Conservation (phyloP, 2,113 vertebrate genomes). For the Dryoscopus gambensis region DNA sequence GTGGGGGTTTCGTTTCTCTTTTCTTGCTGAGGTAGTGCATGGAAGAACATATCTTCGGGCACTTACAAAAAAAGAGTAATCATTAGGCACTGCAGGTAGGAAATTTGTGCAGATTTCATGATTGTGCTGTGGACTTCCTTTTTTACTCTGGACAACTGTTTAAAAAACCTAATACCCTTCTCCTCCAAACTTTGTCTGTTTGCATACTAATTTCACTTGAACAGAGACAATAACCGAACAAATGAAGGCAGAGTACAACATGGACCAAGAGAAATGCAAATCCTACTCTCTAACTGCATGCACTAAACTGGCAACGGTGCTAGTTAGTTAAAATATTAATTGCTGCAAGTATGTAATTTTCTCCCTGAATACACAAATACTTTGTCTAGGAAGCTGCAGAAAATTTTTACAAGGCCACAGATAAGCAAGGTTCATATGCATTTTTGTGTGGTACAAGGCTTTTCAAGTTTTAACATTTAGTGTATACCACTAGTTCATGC, state of each 20-base stretch:
- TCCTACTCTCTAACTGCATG: not conserved
- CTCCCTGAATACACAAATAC: not conserved
- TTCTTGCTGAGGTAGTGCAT: not conserved
- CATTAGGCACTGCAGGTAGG: not conserved
- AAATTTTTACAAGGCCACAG: not conserved
- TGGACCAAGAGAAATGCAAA: not conserved
- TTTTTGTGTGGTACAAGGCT: not conserved
- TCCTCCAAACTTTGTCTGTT: not conserved
- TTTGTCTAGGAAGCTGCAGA: not conserved
- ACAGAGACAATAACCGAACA: not conserved
- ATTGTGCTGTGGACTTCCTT: not conserved
- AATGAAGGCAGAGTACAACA: not conserved
- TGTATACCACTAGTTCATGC: not conserved
- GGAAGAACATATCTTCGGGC: not conserved
- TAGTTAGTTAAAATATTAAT: not conserved
- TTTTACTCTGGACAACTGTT: not conserved
- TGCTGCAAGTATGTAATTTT: not conserved
- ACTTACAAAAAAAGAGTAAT: not conserved
- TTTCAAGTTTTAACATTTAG: not conserved
- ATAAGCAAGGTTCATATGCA: not conserved
- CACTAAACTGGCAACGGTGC: not conserved
- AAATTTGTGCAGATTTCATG: not conserved
- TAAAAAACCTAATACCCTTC: not conserved
- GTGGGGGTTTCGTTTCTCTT: not conserved
- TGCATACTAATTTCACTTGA: not conserved